Evolutionary conservation across 2,888 invertebrate species (phyloP), one percentile per base, ranked within the genome.

Genomic region (Drosophila borborema): DNA sequence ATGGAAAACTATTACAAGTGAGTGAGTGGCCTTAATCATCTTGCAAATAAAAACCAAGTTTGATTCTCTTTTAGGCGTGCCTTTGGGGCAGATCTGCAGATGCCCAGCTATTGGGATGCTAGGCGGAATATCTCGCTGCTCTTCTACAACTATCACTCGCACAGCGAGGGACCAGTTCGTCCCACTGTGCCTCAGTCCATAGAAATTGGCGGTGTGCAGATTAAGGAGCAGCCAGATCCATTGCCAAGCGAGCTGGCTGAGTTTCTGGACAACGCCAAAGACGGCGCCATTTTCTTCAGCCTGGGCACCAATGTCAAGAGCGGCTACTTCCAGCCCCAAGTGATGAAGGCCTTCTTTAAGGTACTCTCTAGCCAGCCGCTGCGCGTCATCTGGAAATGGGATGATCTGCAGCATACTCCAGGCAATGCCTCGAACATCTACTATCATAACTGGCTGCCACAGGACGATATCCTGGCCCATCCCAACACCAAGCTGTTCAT

Each of bases 341-440:
- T 94, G 74, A 91, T 93, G 36, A 87, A 94, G 34, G 93, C 93
- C 1, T 93, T 96, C 43, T 91, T 95, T 10, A 94, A 94, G 48
- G 94, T 94, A 5, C 95, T 96, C 45, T 92, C 94, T 0, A 94
- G 93, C 62, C 82, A 96, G 0, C 95, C 95, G 63, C 94, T 95
- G 70, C 56, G 69, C 1, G 82, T 96, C 0, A 82, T 96, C 12
- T 96, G 96, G 95, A 96, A 96, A 92, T 96, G 95, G 94, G 95
- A 96, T 78, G 80, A 77, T 41, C 94, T 94, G 0, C 93, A 94
- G 3, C 87, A 90, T 6, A 83, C 94, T 23, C 93, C 94, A 2
- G 94, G 94, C 38, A 94, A 94, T 81, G 94, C 95, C 0, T 82
- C 93, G 0, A 95, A 96, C 86, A 93, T 96, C 0, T 92, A 94